These are phyloP conservation scores for Torymus auratus DNA, from an alignment of 2,888 invertebrate genomes.

Conservation along the genomic window DNA sequence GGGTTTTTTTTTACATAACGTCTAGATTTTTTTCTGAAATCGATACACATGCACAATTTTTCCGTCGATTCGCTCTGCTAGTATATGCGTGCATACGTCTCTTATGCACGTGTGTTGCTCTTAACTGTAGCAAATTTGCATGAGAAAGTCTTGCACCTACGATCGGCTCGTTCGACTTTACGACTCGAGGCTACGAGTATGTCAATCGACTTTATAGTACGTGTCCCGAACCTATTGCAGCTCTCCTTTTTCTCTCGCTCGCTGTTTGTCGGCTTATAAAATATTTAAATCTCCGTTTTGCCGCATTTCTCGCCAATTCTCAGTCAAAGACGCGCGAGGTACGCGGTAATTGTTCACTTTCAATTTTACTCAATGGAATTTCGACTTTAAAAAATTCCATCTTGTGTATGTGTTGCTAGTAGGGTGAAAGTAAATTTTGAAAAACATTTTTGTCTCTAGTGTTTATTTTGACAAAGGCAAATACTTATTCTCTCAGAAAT, in stretches of 20 bases:
- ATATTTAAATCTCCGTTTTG: neutral
- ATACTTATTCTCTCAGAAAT: neutral
- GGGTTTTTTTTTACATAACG: constrained; percentile 14
- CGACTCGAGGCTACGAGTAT: neutral
- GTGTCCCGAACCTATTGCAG: neutral
- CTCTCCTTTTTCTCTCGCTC: neutral
- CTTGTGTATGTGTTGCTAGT: neutral
- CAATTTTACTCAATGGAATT: neutral
- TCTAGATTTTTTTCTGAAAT: neutral
- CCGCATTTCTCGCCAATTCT: too few relatives aligned
- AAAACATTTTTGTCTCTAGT: constrained; percentile 2
- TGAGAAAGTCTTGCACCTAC: constrained; percentile 7
- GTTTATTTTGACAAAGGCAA: constrained; percentile 26
- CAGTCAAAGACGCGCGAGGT: too few relatives aligned
- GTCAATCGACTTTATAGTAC: constrained; percentile 7
- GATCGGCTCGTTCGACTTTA: constrained; percentile 4
- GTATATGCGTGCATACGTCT: too few relatives aligned
- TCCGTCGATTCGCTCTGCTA: too few relatives aligned
- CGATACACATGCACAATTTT: too few relatives aligned
- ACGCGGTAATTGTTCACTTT: constrained; percentile 10
- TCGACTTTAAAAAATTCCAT: neutral
- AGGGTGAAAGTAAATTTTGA: neutral
- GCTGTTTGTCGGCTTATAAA: neutral
- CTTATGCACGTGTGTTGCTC: neutral
- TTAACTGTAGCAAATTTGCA: constrained; percentile 6